Conservation (phyloP, 2,113 vertebrate species). For the Polyodon spathula region DNA sequence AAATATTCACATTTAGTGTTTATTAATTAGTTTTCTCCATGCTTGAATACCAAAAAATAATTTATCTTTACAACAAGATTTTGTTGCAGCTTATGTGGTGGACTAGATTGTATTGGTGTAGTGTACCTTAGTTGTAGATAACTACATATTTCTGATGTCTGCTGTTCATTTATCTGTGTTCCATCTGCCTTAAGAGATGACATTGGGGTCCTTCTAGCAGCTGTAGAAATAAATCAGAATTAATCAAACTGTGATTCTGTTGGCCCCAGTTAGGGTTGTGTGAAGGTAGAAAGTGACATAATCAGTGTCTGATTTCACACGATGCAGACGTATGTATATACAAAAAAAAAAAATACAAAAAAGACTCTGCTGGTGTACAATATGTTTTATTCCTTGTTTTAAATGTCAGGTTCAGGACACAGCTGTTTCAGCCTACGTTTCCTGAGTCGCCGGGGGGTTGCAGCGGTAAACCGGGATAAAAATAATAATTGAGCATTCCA, state of each 20-base stretch:
- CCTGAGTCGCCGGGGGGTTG: too few species aligned
- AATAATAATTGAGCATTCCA: too few species aligned
- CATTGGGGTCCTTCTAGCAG: neutral
- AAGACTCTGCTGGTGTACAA: too few species aligned
- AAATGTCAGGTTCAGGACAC: too few species aligned
- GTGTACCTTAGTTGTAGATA: neutral
- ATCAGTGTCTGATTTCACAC: neutral
- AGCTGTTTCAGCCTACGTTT: too few species aligned
- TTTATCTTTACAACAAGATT: neutral
- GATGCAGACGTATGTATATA: neutral
- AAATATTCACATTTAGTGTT: too few species aligned
- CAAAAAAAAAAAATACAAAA: too few species aligned
- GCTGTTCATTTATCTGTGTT: neutral
- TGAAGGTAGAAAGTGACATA: neutral
- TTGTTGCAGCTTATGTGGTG: neutral
- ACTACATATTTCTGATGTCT: neutral
- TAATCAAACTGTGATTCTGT: neutral
- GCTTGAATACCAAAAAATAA: too few species aligned
- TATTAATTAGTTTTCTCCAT: too few species aligned
- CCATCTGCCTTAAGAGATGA: neutral
- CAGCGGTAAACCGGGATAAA: too few species aligned
- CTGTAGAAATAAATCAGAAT: conserved; percentile 1
- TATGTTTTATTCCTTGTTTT: too few species aligned
- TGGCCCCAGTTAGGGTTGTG: neutral
- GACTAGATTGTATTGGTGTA: neutral